phyloP scores from a whole-genome alignment of 2,113 vertebrate species.

The Gymnobelideus leadbeateri region DNA sequence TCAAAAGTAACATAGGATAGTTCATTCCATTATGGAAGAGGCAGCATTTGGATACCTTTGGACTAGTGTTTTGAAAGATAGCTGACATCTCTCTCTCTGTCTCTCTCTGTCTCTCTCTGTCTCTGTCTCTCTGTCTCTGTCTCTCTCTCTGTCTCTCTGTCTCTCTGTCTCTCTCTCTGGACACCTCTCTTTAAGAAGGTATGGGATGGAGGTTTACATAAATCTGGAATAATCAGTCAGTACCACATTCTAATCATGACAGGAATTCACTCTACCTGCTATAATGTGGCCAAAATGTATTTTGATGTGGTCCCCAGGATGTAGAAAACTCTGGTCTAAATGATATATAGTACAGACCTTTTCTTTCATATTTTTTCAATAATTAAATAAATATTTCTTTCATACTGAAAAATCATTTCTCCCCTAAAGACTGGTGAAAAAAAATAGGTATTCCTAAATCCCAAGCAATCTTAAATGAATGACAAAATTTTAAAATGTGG shows the following conservation, averaged over 20 bases:
- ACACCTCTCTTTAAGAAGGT: background rate
- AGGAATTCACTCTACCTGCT: background rate
- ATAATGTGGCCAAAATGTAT: background rate
- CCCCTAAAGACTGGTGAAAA: background rate
- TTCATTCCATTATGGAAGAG: fast-evolving
- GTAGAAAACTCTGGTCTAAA: background rate
- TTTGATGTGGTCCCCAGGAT: background rate
- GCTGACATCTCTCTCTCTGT: too few species aligned
- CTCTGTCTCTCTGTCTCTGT: too few species aligned
- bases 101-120: too few species aligned
- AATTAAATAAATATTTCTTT: too few species aligned
- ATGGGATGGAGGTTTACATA: background rate
- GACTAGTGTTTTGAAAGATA: background rate
- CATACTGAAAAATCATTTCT: background rate
- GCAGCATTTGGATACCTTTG: background rate
- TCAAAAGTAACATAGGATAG: fast-evolving
- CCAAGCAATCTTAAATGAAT: background rate
- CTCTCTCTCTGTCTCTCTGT: too few species aligned
- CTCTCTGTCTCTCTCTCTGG: too few species aligned
- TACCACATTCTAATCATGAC: background rate
- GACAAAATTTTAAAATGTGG: background rate
- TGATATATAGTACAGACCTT: background rate
- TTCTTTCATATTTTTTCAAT: background rate
- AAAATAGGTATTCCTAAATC: background rate
- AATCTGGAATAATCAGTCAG: background rate